These are phyloP conservation scores for Chaunax sp. DNA, from an alignment of 2,797 vertebrate genomes.

Conservation along the genomic window DNA sequence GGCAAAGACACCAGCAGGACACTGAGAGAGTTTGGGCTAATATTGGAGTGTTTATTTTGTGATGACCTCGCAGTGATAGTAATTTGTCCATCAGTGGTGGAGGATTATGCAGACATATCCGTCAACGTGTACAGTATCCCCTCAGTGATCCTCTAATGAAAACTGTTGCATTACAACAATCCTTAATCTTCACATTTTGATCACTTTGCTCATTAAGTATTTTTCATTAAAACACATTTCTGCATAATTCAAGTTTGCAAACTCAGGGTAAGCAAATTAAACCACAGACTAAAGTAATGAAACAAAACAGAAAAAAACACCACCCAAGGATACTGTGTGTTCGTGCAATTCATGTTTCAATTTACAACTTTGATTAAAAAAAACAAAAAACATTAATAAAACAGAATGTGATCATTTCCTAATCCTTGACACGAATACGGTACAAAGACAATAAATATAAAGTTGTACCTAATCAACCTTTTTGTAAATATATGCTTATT, in stretches of 20 bases:
- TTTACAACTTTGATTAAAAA: no score
- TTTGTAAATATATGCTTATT: no score
- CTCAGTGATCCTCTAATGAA: background rate
- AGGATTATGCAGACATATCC: constrained; percentile 5
- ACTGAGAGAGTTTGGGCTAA: constrained; percentile 62
- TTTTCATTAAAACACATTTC: constrained; percentile 13
- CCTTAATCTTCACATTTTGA: background rate
- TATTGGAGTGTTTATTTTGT: constrained; percentile 61
- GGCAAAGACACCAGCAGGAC: constrained; percentile 74
- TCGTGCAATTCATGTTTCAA: no score
- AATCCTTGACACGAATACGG: no score
- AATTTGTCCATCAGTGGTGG: constrained; percentile 17
- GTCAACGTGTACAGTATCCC: background rate
- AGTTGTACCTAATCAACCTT: no score
- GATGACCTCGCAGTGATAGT: constrained; percentile 50
- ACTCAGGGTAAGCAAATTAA: constrained; percentile 13
- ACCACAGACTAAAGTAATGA: constrained; percentile 4
- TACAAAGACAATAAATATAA: no score
- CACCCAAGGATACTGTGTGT: background rate
- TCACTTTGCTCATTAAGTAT: background rate
- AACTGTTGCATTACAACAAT: background rate
- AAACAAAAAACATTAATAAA: no score
- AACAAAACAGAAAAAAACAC: background rate
- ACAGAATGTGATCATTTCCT: no score
- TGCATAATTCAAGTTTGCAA: constrained; percentile 10